Evolutionary conservation across 1,140 invertebrate species (phyloP).

Genomic region (Drosophila ironensis): DNA sequence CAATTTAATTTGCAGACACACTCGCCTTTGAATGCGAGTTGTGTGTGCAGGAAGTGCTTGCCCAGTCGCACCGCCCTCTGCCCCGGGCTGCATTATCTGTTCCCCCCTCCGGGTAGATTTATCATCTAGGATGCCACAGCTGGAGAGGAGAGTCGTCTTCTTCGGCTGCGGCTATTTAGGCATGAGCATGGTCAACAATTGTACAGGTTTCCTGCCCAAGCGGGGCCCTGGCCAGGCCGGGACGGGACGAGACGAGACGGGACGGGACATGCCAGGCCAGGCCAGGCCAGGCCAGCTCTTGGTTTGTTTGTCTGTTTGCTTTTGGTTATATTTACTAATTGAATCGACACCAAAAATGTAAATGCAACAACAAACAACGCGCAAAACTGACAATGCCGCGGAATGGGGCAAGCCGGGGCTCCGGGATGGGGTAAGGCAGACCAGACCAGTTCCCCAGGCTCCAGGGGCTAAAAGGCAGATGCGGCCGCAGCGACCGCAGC

Average conservation of each 20-base stretch:
- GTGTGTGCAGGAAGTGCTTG: slow-evolving; percentile 34
- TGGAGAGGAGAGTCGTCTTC: slow-evolving; percentile 28
- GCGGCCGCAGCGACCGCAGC: slow-evolving; percentile 22
- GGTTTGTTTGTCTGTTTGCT: slow-evolving; percentile 72
- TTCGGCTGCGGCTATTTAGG: slow-evolving; percentile 63
- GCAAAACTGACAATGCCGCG: slow-evolving; percentile 59
- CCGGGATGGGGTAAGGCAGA: not conserved
- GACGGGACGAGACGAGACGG: too few species aligned
- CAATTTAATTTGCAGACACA: slow-evolving; percentile 79
- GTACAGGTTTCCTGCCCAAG: slow-evolving; percentile 63
- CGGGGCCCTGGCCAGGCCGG: not conserved
- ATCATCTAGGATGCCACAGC: slow-evolving; percentile 53
- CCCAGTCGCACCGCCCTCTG: not conserved
- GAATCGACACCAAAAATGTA: slow-evolving; percentile 82
- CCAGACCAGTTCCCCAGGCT: slow-evolving; percentile 65
- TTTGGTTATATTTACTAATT: slow-evolving; percentile 82
- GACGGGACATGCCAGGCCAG: too few species aligned
- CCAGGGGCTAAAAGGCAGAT: slow-evolving; percentile 45
- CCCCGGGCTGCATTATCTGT: too few species aligned
- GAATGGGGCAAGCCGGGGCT: slow-evolving; percentile 13
- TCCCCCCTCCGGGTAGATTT: slow-evolving; percentile 14
- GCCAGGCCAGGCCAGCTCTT: not conserved
- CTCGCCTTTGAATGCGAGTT: slow-evolving; percentile 22
- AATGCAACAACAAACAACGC: slow-evolving; percentile 76
- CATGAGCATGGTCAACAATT: slow-evolving; percentile 78